A percentile compares a stretch with the other conserved stretches of the same genome.
Conservation (phyloP, 1,140 invertebrate genomes). For the Elymnias hypermnestra region DNA sequence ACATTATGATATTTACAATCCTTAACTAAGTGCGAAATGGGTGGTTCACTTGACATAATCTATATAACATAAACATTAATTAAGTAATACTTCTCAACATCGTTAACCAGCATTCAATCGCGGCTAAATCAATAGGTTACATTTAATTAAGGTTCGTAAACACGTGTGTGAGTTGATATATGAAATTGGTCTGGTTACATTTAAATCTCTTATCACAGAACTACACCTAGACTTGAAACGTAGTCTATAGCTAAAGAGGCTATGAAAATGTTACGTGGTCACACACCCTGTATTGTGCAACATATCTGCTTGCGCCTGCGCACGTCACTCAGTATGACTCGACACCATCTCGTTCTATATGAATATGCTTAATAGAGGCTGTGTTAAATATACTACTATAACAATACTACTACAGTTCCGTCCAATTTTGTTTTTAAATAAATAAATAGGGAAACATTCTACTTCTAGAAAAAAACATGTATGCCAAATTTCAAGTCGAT, state of each 20-base stretch:
- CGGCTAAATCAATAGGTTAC: too few relatives aligned
- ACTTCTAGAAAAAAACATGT: too few relatives aligned
- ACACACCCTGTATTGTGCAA: constrained; percentile 9
- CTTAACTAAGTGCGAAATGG: too few relatives aligned
- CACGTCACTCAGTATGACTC: neutral
- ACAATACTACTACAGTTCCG: too few relatives aligned
- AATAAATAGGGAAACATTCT: too few relatives aligned
- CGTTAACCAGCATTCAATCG: too few relatives aligned
- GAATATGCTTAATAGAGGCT: neutral
- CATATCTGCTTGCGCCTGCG: neutral
- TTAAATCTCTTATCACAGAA: constrained; percentile 15
- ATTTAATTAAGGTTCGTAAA: neutral
- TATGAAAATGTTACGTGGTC: constrained; percentile 18
- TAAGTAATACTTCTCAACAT: too few relatives aligned
- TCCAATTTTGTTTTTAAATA: too few relatives aligned
- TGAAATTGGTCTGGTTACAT: constrained; percentile 3
- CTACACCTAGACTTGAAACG: constrained; percentile 11
- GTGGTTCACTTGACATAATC: too few relatives aligned
- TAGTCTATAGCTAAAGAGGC: constrained; percentile 4
- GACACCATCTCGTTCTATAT: neutral
- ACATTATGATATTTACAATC: too few relatives aligned
- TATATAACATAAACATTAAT: too few relatives aligned
- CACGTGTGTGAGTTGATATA: neutral
- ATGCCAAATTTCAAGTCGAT: too few relatives aligned
- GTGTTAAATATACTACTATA: neutral